A percentile compares a stretch with the other conserved stretches of the same genome.
These are phyloP conservation scores for Acanthopleura granulata DNA, from an alignment of 2,888 invertebrate species.

Conservation along the genomic window DNA sequence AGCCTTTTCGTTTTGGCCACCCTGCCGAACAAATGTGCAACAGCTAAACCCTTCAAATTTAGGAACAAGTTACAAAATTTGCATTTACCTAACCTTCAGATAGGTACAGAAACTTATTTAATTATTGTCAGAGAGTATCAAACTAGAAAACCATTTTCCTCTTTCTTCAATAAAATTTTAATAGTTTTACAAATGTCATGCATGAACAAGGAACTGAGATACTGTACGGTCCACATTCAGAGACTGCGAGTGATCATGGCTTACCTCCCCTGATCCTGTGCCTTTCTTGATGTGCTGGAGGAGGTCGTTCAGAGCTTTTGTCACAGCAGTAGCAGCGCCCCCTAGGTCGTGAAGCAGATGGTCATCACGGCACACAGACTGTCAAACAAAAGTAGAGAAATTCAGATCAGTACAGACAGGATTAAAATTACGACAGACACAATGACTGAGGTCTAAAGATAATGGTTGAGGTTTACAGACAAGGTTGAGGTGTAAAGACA, in stretches of 20 bases:
- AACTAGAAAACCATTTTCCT: background rate
- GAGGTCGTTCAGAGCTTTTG: constrained; percentile 88
- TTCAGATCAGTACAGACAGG: too few relatives aligned
- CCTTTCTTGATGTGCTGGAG: constrained; percentile 87
- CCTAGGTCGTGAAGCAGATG: constrained; percentile 81
- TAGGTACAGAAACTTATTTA: too few relatives aligned
- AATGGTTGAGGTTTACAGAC: too few relatives aligned
- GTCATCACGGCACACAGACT: constrained; percentile 77
- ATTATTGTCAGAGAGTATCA: too few relatives aligned
- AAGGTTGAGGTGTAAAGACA: too few relatives aligned
- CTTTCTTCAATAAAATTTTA: background rate
- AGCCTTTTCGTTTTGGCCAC: constrained; percentile 78
- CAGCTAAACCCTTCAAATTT: background rate
- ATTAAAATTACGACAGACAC: too few relatives aligned
- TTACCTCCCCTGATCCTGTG: constrained; percentile 60
- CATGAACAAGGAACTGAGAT: too few relatives aligned
- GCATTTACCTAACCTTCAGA: too few relatives aligned
- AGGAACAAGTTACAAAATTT: too few relatives aligned
- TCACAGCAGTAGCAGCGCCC: constrained; percentile 90
- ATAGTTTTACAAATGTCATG: too few relatives aligned
- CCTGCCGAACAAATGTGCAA: constrained; percentile 22
- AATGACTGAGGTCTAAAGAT: too few relatives aligned
- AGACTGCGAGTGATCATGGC: background rate
- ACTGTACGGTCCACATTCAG: too few relatives aligned
- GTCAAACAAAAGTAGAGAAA: constrained; percentile 9